These are phyloP conservation scores for Oligia strigilis DNA, from an alignment of 2,888 invertebrate species.

Conservation along the genomic window DNA sequence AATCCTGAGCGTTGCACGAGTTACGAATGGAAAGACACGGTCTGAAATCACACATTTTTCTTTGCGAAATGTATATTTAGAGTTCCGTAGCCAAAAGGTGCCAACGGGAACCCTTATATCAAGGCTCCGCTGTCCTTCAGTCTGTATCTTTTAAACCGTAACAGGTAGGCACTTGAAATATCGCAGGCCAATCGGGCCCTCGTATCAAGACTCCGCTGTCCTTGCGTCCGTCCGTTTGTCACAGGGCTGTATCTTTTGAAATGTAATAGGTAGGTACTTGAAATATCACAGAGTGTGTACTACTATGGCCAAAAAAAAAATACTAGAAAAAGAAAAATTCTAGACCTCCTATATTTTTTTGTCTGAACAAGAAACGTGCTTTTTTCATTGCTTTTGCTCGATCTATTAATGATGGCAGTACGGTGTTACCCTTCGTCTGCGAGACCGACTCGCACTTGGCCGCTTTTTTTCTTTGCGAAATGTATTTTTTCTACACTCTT, in stretches of 20 bases:
- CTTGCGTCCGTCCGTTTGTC: no score
- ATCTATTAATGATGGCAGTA: not conserved
- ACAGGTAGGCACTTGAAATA: no score
- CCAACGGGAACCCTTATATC: not conserved
- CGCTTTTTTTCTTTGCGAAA: not conserved
- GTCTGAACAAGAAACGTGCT: not conserved
- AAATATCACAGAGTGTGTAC: not conserved
- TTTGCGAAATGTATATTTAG: constrained; percentile 46
- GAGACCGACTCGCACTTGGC: not conserved
- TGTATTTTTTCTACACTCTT: constrained; percentile 52
- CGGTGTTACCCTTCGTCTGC: not conserved
- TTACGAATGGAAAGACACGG: constrained; percentile 43
- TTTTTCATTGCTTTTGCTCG: not conserved
- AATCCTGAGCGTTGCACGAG: constrained; percentile 36
- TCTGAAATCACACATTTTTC: constrained; percentile 38
- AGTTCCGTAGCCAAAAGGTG: not conserved
- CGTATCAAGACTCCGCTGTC: no score
- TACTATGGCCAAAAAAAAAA: no score
- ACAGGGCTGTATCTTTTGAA: no score
- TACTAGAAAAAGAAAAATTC: not conserved
- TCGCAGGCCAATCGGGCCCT: no score
- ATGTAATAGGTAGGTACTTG: no score
- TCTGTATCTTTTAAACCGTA: not conserved
- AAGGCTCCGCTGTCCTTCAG: not conserved
- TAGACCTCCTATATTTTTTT: not conserved